Percentiles rank a stretch among this genome's conserved stretches.
Conservation (phyloP, 2,113 vertebrate species). For the Tragelaphus imberbis region DNA sequence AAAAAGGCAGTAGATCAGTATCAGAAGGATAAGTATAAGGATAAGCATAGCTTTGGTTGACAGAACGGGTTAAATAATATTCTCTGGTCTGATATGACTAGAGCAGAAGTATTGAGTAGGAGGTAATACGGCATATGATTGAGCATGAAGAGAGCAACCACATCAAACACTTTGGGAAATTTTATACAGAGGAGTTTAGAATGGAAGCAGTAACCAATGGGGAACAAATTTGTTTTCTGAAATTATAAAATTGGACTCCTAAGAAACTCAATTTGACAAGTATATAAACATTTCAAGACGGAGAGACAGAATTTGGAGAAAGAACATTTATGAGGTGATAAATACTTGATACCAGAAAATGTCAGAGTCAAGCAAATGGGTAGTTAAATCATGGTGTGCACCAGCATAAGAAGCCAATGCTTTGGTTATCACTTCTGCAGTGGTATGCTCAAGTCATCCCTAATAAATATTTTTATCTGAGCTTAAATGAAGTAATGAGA, state of each 20-base stretch:
- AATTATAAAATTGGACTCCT: not conserved
- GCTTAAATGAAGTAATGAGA: not conserved
- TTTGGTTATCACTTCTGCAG: not conserved
- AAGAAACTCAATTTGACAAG: not conserved
- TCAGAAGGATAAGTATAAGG: not conserved
- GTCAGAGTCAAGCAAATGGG: not conserved
- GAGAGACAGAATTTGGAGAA: not conserved
- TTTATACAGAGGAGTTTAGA: not conserved
- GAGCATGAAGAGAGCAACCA: not conserved
- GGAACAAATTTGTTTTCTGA: not conserved
- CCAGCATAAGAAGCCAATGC: not conserved
- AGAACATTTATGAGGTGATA: not conserved
- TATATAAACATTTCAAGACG: not conserved
- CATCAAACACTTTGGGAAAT: not conserved
- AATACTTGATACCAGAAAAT: not conserved
- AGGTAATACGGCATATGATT: not conserved
- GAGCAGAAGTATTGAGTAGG: not conserved
- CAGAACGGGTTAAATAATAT: not conserved
- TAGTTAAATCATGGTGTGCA: not conserved
- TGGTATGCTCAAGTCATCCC: not conserved
- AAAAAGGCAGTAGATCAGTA: not conserved
- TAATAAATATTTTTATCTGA: not conserved
- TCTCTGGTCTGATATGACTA: not conserved
- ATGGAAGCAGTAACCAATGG: not conserved
- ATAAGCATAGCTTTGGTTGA: not conserved